Percentiles rank a stretch among this genome's conserved stretches.
Conservation (phyloP, 2,888 invertebrate genomes). For the Cyrtodaria siliqua region DNA sequence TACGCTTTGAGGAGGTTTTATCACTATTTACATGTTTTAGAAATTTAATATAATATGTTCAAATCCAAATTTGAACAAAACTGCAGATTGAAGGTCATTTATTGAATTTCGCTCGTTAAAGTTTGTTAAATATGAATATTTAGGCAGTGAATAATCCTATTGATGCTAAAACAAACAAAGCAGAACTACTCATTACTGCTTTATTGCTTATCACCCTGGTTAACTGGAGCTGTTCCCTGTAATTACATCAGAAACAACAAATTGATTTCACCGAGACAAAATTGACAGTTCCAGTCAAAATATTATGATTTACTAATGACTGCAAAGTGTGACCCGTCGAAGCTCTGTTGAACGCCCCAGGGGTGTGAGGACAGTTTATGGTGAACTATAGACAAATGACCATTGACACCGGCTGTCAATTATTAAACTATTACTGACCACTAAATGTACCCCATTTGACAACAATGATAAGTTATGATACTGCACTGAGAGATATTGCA, state of each 20-base stretch:
- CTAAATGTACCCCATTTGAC: slow-evolving; percentile 22
- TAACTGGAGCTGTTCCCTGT: background rate
- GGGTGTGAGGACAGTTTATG: background rate
- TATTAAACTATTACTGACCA: slow-evolving; percentile 39
- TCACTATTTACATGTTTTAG: no score
- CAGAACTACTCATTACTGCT: no score
- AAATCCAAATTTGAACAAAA: no score
- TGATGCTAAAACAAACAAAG: no score
- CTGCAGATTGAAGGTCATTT: no score
- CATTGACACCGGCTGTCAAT: slow-evolving; percentile 52
- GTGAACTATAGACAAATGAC: slow-evolving; percentile 38
- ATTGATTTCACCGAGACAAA: slow-evolving; percentile 22
- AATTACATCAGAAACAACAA: background rate
- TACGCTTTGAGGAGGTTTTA: no score
- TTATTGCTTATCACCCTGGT: no score
- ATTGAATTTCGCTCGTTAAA: no score
- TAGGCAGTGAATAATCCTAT: no score
- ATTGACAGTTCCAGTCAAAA: slow-evolving; percentile 40
- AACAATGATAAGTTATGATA: background rate
- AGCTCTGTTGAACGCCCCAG: slow-evolving; percentile 2
- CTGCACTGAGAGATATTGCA: no score
- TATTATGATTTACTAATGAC: slow-evolving; percentile 51
- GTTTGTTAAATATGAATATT: no score
- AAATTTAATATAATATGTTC: no score
- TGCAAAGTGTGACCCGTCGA: slow-evolving; percentile 52